Base-by-base conservation (phyloP, 1,140 invertebrate species). In the Piezodorus guildinii region DNA sequence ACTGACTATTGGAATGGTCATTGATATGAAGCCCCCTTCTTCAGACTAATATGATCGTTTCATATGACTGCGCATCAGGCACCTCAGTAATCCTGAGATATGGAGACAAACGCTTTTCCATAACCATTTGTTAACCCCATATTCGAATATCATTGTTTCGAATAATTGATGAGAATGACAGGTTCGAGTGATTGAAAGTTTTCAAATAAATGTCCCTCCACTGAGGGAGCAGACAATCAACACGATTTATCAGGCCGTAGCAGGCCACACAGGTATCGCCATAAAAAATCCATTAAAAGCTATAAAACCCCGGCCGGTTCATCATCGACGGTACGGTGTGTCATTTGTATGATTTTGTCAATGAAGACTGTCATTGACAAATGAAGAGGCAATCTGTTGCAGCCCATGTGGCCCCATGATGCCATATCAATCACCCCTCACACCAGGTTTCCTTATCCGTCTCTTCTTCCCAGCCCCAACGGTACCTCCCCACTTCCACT, bases 271-370 rank as follows among this genome's bases (percentile, higher is more conserved):
- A 49, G 21, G 46, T 19, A 49, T 19, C 46, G 21, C 46, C 46
- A 49, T 49, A 49, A 49, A 21, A 49, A 49, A 49, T 49, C 46
- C 46, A 49, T 49, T 49, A 49, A 49, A 49, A 49, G 46, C 46
- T 21, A 49, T 49, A 49, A 49, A 49, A 49, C 46, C 12, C 46
- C 21, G 46, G 46, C 6, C n/a, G 46, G 21, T 49, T 19, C 46
- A 21, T 49, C 46, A 49, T 49, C 46, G n/a, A 21, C 21, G 21
- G 10, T 9, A 49, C 21, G 46, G 46, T 49, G n/a, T 49, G 46
- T 49, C 46, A 49, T 49, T 49, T 49, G 46, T 49, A 49, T 49
- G 46, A 49, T 49, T 49, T 49, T 49, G 46, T 49, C 46, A 49
- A 49, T 49, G 46, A 14, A 10, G 46, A 1, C 9, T 49, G 46